phyloP scores from a whole-genome alignment of 2,888 invertebrate species.

The Rhingia campestris region DNA sequence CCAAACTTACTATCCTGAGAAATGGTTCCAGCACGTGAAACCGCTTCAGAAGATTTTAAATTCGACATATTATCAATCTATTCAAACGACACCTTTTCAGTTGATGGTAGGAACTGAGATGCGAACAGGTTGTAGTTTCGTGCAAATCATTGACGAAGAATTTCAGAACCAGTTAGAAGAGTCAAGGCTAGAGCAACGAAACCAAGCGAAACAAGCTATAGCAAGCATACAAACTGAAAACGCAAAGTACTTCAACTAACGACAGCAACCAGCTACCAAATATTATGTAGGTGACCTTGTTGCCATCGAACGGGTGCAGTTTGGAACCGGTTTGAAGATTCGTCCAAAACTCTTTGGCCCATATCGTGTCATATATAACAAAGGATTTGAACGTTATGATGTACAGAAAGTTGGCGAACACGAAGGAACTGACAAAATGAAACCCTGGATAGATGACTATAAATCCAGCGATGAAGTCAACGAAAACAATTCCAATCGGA shows the following conservation, averaged over 20 bases:
- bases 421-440: conserved; percentile 54
- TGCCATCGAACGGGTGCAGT: conserved; percentile 79
- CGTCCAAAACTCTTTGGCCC: conserved; percentile 79
- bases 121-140: conserved; percentile 31
- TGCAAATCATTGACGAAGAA: conserved; percentile 50
- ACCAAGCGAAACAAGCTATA: conserved; percentile 49
- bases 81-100: conserved; percentile 75
- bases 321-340: no score
- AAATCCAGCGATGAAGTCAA: conserved; percentile 5
- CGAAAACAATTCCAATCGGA: neutral
- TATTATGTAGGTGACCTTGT: conserved; percentile 69
- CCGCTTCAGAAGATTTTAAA: conserved; percentile 74
- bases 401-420: conserved; percentile 76
- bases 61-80: conserved; percentile 70
- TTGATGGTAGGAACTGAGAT: conserved; percentile 74
- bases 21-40: conserved; percentile 76
- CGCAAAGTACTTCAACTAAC: conserved; percentile 55
- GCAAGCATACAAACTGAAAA: conserved; percentile 67
- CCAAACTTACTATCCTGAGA: conserved; percentile 75
- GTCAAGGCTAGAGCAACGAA: conserved; percentile 40
- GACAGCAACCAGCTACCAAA: conserved; percentile 37
- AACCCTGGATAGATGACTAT: conserved; percentile 23
- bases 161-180: conserved; percentile 41
- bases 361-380: conserved; percentile 75
- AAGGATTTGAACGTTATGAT: conserved; percentile 78